Conservation (phyloP, 2,888 invertebrate genomes). For the Cheilosia urbana region DNA sequence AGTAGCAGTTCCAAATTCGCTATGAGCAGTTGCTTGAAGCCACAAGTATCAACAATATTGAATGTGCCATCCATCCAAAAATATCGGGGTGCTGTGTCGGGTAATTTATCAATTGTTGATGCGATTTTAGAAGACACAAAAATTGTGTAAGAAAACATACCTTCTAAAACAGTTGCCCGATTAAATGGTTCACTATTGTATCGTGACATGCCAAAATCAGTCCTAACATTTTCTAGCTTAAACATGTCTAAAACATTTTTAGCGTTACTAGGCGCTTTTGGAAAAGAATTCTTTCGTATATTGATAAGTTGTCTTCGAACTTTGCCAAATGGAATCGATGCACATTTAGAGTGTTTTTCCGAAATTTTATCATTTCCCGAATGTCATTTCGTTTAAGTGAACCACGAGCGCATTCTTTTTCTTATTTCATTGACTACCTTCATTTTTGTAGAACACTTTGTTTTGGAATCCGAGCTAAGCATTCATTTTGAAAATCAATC, state of each 20-base stretch:
- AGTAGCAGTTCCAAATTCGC: no score
- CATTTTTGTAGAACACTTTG: neutral
- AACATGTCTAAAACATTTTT: neutral
- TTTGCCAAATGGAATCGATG: neutral
- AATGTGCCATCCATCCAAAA: neutral
- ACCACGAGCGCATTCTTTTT: neutral
- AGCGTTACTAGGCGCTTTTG: neutral
- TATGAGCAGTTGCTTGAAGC: neutral
- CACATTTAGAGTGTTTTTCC: neutral
- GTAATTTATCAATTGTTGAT: neutral
- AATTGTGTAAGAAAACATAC: neutral
- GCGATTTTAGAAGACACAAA: slow-evolving; percentile 8
- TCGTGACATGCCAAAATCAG: slow-evolving; percentile 2
- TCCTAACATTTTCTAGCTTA: neutral
- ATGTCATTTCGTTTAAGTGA: neutral
- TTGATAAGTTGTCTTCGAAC: neutral
- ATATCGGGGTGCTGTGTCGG: neutral
- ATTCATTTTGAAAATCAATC: neutral
- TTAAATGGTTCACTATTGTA: slow-evolving; percentile 10
- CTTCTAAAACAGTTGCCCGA: slow-evolving; percentile 8
- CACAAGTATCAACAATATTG: neutral
- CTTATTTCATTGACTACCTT: neutral
- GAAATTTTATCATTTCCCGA: neutral
- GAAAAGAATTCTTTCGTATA: neutral
- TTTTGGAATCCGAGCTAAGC: neutral